Conservation (phyloP, 2,797 vertebrate genomes). For the Acrossocheilus wenchowensis region DNA sequence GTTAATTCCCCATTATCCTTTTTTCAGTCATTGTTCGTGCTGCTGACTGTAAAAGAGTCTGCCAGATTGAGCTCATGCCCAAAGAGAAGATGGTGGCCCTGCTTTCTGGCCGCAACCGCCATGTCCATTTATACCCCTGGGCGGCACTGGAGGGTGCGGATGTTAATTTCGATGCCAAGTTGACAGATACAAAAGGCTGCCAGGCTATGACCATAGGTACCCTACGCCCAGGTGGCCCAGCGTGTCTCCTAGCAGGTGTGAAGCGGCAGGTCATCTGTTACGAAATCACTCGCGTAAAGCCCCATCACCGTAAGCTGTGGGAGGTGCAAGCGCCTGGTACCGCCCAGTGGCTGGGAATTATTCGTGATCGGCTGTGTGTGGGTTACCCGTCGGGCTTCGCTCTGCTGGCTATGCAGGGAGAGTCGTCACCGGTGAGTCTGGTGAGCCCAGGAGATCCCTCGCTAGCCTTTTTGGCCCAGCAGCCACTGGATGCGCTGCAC, state of each 20-base stretch:
- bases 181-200: conserved; percentile 94
- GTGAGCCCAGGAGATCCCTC: conserved; percentile 91
- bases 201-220: conserved; percentile 85
- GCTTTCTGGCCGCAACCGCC: conserved; percentile 90
- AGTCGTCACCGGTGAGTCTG: conserved; percentile 90
- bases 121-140: conserved; percentile 92
- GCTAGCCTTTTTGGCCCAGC: conserved; percentile 91
- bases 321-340: conserved; percentile 88
- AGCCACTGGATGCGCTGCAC: conserved; percentile 90
- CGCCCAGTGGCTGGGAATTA: conserved; percentile 92
- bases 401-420: conserved; percentile 91
- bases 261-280: conserved; percentile 93
- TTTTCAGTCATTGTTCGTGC: conserved; percentile 91
- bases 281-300: conserved; percentile 88
- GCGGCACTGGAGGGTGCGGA: conserved; percentile 89
- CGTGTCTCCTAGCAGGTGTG: conserved; percentile 89
- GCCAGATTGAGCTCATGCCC: conserved; percentile 91
- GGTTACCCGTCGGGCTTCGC: conserved; percentile 95
- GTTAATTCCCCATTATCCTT: background rate
- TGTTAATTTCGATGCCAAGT: conserved; percentile 85
- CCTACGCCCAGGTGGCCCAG: conserved; percentile 80
- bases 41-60: conserved; percentile 92
- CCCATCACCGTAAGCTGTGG: conserved; percentile 85
- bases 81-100: conserved; percentile 88
- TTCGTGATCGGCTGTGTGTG: conserved; percentile 90